Base-by-base conservation (phyloP, 2,113 vertebrate species). In the Carollia perspicillata region DNA sequence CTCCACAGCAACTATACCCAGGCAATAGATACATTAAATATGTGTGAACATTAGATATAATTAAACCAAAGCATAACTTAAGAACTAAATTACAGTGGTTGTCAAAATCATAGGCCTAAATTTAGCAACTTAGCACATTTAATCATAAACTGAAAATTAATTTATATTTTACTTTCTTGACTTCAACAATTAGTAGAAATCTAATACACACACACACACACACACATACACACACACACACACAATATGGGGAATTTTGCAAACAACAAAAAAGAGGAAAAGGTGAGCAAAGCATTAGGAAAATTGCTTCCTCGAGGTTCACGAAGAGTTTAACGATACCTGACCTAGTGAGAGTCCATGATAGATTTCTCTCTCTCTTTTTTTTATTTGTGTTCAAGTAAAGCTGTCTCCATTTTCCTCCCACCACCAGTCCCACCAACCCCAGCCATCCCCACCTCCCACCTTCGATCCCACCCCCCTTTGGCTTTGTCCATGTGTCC, bases 41-140 rank as follows among this genome's bases (percentile, higher is more conserved):
- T 58, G 35, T 81, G 30, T 75, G 83, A 97, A 89, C 18, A 49
- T 23, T 26, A 95, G 79, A 84, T 12, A 77, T 5, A 78, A 81
- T 88, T 17, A 89, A 95, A 95, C 92, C 74, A 81, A 92, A 96
- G 35, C 30, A 90, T 49, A 53, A 74, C n/a, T 65, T 28, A 47
- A 63, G 3, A 94, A 79, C 42, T 37, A 93, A 87, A 84, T 2
- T 81, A 63, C 10, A 95, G 22, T 37, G 35, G 42, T 42, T 86
- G 42, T 85, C 55, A 96, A 60, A 71, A 83, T 10, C 88, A 1
- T 37, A 47, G 11, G 22, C 30, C 77, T 79, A 92, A 75, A 95
- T 86, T 83, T 93, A 94, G 55, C 42, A 81, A 86, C 18, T 68
- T 47, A 80, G 37, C 28, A 69, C 42, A 60, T 84, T 90, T 88